phyloP scores from a whole-genome alignment of 1,140 invertebrate genomes.

The Augochlora pura region DNA sequence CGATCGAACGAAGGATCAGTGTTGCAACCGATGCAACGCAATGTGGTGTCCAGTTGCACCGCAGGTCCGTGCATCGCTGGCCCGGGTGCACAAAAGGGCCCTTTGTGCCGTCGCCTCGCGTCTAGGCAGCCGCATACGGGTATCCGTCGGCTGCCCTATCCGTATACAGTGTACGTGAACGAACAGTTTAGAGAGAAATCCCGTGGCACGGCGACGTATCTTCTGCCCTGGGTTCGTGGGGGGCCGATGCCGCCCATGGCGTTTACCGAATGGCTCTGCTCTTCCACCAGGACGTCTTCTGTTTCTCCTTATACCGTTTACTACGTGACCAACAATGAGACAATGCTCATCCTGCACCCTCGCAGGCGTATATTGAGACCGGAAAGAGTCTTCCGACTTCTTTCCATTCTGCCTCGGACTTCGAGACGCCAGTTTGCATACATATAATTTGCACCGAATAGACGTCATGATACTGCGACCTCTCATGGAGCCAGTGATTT shows the following conservation, averaged over 20 bases:
- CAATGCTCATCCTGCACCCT: neutral
- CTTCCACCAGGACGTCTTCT: slow-evolving; percentile 36
- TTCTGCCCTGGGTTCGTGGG: slow-evolving; percentile 50
- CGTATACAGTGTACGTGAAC: slow-evolving; percentile 20
- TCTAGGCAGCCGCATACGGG: slow-evolving; percentile 63
- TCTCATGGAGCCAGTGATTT: no score
- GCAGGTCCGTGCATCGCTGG: slow-evolving; percentile 46
- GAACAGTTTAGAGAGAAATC: slow-evolving; percentile 65
- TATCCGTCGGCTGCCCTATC: slow-evolving; percentile 48
- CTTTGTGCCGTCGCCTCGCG: slow-evolving; percentile 69
- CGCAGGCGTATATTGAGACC: neutral
- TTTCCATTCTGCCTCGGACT: neutral
- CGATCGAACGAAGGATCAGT: neutral
- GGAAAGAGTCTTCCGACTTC: slow-evolving; percentile 7
- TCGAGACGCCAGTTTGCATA: neutral
- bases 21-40: neutral
- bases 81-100: slow-evolving; percentile 70
- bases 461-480: neutral
- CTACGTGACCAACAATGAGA: neutral
- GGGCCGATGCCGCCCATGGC: slow-evolving; percentile 67
- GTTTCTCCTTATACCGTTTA: slow-evolving; percentile 4
- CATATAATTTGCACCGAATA: neutral
- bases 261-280: neutral
- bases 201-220: slow-evolving; percentile 42
- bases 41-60: slow-evolving; percentile 52